phyloP scores from a whole-genome alignment of 2,113 vertebrate species.

The Ammodytes marinus region DNA sequence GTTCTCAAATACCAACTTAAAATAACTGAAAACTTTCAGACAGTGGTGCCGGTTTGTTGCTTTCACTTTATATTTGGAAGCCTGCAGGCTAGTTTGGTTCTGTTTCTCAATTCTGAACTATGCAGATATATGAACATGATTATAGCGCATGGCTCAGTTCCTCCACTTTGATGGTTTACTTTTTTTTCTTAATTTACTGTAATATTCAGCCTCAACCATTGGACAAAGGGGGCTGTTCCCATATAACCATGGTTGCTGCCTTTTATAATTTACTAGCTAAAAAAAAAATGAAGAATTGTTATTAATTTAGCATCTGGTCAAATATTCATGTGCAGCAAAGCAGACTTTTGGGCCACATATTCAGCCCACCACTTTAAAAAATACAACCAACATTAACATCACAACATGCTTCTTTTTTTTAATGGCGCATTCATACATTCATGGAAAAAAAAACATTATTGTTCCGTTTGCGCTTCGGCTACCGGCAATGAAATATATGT shows the following conservation, averaged over 20 bases:
- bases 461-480: slow-evolving; percentile 45
- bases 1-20: no score
- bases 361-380: slow-evolving; percentile 17
- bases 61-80: no score
- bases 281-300: background rate
- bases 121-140: no score
- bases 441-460: slow-evolving; percentile 43
- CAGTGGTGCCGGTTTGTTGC: no score
- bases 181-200: background rate
- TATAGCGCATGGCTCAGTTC: background rate
- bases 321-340: slow-evolving; percentile 45
- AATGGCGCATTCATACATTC: slow-evolving; percentile 15
- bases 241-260: background rate
- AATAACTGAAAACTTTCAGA: no score
- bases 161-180: background rate
- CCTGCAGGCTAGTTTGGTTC: no score
- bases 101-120: background rate
- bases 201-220: background rate
- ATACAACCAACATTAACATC: slow-evolving; percentile 28
- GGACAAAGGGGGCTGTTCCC: background rate
- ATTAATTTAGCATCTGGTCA: slow-evolving; percentile 34
- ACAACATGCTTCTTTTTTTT: slow-evolving; percentile 11
- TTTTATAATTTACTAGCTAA: background rate
- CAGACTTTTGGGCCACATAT: slow-evolving; percentile 19
- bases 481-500: slow-evolving; percentile 49